A percentile compares a stretch with the other conserved stretches of the same genome.
These are phyloP conservation scores for Microcebus tavaratra DNA, from an alignment of 2,113 vertebrate genomes.

Conservation along the genomic window DNA sequence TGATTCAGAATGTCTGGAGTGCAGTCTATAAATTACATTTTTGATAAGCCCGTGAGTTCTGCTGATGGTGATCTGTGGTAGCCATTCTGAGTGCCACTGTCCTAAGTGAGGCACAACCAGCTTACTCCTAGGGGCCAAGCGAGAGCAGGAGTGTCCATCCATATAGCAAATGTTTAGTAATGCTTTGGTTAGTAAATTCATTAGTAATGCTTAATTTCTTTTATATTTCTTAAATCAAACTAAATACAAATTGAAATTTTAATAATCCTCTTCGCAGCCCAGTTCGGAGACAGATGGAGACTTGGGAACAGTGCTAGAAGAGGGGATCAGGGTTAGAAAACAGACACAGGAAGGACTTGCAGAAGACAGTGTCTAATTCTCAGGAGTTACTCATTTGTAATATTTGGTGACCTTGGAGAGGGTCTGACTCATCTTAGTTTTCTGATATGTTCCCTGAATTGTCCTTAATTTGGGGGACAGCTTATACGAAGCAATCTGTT, in stretches of 20 bases:
- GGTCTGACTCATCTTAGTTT: not conserved
- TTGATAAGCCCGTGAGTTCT: not conserved
- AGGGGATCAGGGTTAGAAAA: not conserved
- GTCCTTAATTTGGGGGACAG: not conserved
- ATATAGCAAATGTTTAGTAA: not conserved
- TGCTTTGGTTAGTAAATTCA: not conserved
- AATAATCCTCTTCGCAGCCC: not conserved
- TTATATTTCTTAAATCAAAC: not conserved
- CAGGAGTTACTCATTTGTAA: not conserved
- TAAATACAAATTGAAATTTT: not conserved
- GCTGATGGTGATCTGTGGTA: rapidly evolving
- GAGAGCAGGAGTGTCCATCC: not conserved
- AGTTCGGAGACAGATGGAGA: not conserved
- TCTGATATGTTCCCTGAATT: not conserved
- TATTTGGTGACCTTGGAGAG: not conserved
- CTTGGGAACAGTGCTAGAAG: not conserved
- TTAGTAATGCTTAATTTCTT: not conserved
- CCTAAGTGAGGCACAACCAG: not conserved
- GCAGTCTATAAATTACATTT: not conserved
- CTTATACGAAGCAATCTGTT: not conserved
- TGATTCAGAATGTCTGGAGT: not conserved
- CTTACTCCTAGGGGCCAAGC: not conserved
- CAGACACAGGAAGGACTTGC: not conserved
- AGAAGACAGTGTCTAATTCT: not conserved
- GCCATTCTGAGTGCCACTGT: too few species aligned